Evolutionary conservation across 2,888 invertebrate genomes (phyloP).

Genomic region (Troides helena): DNA sequence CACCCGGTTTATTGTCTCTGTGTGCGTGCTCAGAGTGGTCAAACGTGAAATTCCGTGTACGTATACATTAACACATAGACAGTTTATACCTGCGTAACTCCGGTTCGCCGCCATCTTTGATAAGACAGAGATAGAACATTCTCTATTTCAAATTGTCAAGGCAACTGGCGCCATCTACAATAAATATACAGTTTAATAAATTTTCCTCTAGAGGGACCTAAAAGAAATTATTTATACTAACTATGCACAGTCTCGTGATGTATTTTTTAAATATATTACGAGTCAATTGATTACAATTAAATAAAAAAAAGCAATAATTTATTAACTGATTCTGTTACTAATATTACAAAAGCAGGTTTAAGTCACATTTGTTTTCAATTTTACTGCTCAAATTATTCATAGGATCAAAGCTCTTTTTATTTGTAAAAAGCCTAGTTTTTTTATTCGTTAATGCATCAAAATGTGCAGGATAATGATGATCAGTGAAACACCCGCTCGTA

Average conservation of each 20-base stretch:
- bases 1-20: constrained; percentile 63
- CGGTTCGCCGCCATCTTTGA: constrained; percentile 76
- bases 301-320: too few relatives aligned
- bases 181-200: background rate
- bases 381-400: too few relatives aligned
- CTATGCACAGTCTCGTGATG: background rate
- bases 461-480: too few relatives aligned
- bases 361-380: too few relatives aligned
- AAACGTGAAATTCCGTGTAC: constrained; percentile 78
- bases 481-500: too few relatives aligned
- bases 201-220: constrained; percentile 36
- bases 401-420: too few relatives aligned
- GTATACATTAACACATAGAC: constrained; percentile 67
- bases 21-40: constrained; percentile 76
- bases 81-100: constrained; percentile 74
- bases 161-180: constrained; percentile 53
- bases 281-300: too few relatives aligned
- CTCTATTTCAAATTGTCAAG: constrained; percentile 48
- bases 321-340: too few relatives aligned
- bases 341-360: too few relatives aligned
- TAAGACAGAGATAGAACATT: constrained; percentile 55
- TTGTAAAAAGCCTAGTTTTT: too few relatives aligned
- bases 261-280: too few relatives aligned
- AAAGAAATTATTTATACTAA: constrained; percentile 4
- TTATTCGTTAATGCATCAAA: too few relatives aligned